These are phyloP conservation scores for Eriocheir sinensis DNA, from an alignment of 1,140 invertebrate genomes.

Conservation along the genomic window DNA sequence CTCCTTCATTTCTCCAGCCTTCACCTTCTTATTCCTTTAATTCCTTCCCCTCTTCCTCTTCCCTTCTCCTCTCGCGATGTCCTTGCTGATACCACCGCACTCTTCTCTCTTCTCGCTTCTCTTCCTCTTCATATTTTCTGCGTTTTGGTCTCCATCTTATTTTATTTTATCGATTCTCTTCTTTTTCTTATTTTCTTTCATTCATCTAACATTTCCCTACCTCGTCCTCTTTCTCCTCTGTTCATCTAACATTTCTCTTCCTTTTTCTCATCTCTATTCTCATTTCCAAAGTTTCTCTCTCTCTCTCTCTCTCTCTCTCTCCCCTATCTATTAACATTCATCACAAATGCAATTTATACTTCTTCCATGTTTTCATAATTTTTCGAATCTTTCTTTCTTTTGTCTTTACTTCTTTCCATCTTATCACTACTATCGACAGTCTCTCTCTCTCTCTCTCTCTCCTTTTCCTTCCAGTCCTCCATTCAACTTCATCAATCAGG, in stretches of 20 bases:
- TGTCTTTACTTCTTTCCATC: background rate
- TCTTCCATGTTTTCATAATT: too few species aligned
- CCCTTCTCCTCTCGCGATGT: background rate
- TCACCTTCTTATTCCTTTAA: background rate
- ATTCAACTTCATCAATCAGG: background rate
- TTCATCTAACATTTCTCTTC: background rate
- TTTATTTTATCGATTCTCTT: too few species aligned
- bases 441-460: conserved; percentile 25
- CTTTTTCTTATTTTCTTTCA: too few species aligned
- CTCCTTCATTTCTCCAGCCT: background rate
- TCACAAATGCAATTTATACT: too few species aligned
- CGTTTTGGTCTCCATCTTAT: too few species aligned
- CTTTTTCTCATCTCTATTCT: background rate
- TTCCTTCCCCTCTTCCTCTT: background rate
- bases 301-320: conserved; percentile 39
- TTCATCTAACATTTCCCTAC: background rate
- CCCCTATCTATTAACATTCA: too few species aligned
- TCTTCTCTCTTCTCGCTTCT: background rate
- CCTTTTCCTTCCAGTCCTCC: background rate
- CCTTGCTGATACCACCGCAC: background rate
- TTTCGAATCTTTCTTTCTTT: background rate
- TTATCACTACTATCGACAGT: background rate
- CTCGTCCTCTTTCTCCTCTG: background rate
- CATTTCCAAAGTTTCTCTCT: background rate
- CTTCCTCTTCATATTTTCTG: too few species aligned